These are phyloP conservation scores for Gastrophysa polygoni DNA, from an alignment of 2,888 invertebrate species.

Conservation along the genomic window DNA sequence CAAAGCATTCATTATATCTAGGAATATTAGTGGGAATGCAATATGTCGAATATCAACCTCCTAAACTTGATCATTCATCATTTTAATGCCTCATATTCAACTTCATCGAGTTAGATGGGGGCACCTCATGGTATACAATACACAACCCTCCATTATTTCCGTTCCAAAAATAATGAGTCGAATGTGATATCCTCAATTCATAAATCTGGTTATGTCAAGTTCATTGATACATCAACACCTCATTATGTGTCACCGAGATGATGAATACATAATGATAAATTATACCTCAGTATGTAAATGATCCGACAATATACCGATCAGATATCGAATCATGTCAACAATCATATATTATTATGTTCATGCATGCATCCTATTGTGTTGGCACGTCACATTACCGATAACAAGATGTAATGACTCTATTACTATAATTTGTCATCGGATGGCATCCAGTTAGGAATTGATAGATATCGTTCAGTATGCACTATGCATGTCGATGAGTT, in stretches of 20 bases:
- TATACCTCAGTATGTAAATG: background rate
- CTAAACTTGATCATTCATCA: no score
- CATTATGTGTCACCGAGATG: background rate
- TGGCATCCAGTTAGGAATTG: background rate
- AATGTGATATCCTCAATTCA: no score
- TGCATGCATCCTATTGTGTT: conserved; percentile 8
- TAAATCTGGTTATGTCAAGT: background rate
- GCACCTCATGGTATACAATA: no score
- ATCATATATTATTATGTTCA: conserved; percentile 6
- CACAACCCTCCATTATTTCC: no score
- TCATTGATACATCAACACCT: background rate
- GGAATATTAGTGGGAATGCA: no score
- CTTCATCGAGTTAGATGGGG: no score
- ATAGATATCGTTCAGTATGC: background rate
- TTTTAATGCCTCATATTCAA: no score
- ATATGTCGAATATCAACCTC: no score
- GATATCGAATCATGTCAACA: background rate
- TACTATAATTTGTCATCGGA: background rate
- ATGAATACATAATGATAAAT: background rate
- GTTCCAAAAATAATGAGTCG: no score
- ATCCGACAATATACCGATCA: background rate
- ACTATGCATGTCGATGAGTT: no score
- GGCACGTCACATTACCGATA: conserved; percentile 1
- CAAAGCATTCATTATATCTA: no score
- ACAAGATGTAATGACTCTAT: background rate